Base-by-base conservation (phyloP, 2,797 vertebrate genomes). In the Nyctibius grandis region DNA sequence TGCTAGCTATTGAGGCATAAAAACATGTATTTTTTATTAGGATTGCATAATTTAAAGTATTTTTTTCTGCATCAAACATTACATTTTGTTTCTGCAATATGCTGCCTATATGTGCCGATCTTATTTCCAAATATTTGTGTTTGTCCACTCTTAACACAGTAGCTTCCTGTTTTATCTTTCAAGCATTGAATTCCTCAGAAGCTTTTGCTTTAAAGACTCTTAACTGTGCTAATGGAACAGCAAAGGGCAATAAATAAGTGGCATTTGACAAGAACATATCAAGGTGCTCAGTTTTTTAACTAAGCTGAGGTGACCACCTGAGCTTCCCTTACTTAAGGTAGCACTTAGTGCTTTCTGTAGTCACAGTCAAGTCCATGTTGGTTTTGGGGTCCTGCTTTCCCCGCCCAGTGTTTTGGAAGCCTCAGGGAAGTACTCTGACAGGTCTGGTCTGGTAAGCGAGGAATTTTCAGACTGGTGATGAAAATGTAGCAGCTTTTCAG, bases 131-230 rank as follows among this genome's bases (percentile, higher is more conserved):
- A 72, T 93, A 87, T 74, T 91, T 91, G 57, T 85, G 45, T 72
- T 91, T 83, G 34, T 64, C 42, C 50, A 47, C 45, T 92, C 51
- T 61, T 77, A 74, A 80, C 38, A 72, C 31, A 85, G 59, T 73
- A 86, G 56, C 29, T 91, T 95, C 75, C 68, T 85, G 26, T 69
- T 93, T 90, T 80, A 87, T 91, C 77, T 87, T 93, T 95, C 45
- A 72, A 82, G 75, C 44, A 75, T 42, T 38, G 28, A 92, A 88
- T 83, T 93, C 53, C 38, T 95, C 78, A 82, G 82, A 91, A 80
- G 76, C 60, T 91, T 93, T 85, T 74, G 28, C 50, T 91, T 67
- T 83, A 33, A 89, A 80, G 65, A 53, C n/a, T 70, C 64, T 82
- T 73, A 77, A 70, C 53, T 75, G 33, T 48, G 48, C 57, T 87